Evolutionary conservation across 2,888 invertebrate species (phyloP).

Genomic region (Schizaphis graminum): DNA sequence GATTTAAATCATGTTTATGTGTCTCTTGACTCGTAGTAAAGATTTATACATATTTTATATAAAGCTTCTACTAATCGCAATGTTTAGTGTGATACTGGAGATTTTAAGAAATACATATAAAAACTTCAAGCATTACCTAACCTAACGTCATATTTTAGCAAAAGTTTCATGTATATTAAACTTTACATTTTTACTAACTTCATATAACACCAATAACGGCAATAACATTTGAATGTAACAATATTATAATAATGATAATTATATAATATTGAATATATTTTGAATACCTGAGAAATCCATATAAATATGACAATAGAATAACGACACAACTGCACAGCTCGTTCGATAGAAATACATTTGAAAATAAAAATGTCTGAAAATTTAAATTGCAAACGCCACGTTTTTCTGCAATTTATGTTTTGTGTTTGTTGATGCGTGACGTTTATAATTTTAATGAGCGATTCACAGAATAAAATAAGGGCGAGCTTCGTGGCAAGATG

Average conservation of each 20-base stretch:
- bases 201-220: neutral
- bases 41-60: neutral
- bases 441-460: constrained; percentile 18
- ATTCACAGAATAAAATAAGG: neutral
- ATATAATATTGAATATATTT: neutral
- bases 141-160: neutral
- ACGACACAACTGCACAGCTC: neutral
- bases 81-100: neutral
- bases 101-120: neutral
- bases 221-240: neutral
- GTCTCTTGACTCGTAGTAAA: neutral
- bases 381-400: constrained; percentile 10
- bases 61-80: neutral
- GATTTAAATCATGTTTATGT: neutral
- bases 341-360: neutral
- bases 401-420: neutral
- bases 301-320: neutral
- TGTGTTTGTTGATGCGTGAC: neutral
- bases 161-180: neutral
- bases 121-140: neutral
- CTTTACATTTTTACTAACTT: neutral
- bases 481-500: neutral
- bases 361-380: neutral
- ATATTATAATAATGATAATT: neutral
- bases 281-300: neutral